A percentile compares a stretch with the other conserved stretches of the same genome.
phyloP scores from a whole-genome alignment of 2,113 vertebrate species.

The Eira barbara region DNA sequence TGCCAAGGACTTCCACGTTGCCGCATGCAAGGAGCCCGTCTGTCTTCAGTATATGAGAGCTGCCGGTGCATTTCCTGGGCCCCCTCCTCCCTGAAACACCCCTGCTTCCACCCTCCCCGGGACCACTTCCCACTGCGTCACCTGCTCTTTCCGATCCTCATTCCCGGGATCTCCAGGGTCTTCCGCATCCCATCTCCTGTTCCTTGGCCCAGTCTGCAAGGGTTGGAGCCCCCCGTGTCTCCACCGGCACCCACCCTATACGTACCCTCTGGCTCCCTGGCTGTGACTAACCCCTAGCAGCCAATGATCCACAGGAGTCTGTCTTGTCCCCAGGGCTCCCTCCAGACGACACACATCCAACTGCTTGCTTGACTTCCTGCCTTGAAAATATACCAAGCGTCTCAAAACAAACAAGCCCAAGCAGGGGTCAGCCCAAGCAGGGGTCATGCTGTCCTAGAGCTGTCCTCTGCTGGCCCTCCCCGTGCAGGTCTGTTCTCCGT shows the following conservation, averaged over 20 bases:
- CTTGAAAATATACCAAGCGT: background rate
- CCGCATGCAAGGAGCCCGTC: accelerated
- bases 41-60: background rate
- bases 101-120: accelerated
- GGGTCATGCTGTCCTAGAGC: accelerated
- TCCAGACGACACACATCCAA: background rate
- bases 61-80: background rate
- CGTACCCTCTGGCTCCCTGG: accelerated
- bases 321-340: accelerated
- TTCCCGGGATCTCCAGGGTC: background rate
- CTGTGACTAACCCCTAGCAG: background rate
- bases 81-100: background rate
- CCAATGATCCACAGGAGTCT: accelerated
- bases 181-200: background rate
- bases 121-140: accelerated
- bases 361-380: background rate
- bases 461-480: accelerated
- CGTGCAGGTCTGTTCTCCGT: accelerated
- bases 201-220: background rate
- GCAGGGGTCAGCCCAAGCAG: too few relatives aligned
- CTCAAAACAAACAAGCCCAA: too few relatives aligned
- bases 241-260: too few relatives aligned
- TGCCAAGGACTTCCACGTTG: background rate
- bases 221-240: accelerated
- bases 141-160: accelerated